Evolutionary conservation across 2,797 vertebrate genomes (phyloP).

Genomic region (Limnodromus scolopaceus): DNA sequence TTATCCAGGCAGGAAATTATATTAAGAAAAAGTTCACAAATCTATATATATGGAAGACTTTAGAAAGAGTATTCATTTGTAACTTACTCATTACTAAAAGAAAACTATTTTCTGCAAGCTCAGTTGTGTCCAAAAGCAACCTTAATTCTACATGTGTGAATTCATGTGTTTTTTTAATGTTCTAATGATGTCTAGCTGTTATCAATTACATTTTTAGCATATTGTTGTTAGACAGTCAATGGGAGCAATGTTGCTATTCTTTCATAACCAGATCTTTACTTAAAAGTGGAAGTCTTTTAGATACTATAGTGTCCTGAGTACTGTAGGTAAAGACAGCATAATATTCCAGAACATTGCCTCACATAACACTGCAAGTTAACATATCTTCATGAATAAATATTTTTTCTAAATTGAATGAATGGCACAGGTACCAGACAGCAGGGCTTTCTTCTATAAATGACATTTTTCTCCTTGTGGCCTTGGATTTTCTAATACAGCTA

Average conservation of each 20-base stretch:
- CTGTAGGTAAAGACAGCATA: background rate
- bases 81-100: background rate
- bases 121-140: background rate
- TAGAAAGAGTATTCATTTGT: background rate
- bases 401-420: background rate
- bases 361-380: background rate
- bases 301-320: background rate
- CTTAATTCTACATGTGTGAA: background rate
- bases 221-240: background rate
- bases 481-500: conserved; percentile 35
- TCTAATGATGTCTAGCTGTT: background rate
- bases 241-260: background rate
- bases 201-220: background rate
- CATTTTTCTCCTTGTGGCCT: background rate
- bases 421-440: background rate
- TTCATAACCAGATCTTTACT: background rate
- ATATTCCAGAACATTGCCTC: background rate
- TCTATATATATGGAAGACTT: background rate
- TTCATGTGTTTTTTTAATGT: background rate
- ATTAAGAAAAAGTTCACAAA: background rate
- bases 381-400: background rate
- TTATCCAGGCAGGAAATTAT: background rate
- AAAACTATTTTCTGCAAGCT: background rate
- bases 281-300: background rate
- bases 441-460: background rate